Evolutionary conservation across 2,797 vertebrate species (phyloP), one percentile per base, ranked within the genome.

Genomic region (Diceros bicornis): DNA sequence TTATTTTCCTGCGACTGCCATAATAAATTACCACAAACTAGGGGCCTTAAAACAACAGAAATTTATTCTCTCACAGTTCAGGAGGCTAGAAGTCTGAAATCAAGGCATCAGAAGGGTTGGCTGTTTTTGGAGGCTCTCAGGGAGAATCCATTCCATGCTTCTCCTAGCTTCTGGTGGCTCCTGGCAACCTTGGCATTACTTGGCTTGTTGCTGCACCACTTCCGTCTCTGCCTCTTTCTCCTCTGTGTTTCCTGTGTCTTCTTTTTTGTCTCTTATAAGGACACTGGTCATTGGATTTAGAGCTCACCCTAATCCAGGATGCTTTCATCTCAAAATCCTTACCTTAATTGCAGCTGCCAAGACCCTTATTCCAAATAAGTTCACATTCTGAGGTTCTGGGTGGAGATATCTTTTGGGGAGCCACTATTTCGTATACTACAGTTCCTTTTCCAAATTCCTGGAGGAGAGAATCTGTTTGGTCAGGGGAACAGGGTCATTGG

Each of bases 321-420:
- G 87, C 86, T 64, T 61, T 93, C 25, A 23, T 85, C 50, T 86
- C 69, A 64, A 87, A 66, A 47, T 72, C 17, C 27, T 89, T 59
- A 12, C 59, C 29, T 91, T 66, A n/a, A 57, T 89, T 71, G 34
- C 2, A 57, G 59, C 55, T 87, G 18, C 69, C 69, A 94, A 79
- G 78, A 88, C 55, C 18, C n/a, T 62, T 87, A 68, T 77, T 97
- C 20, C 59, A 96, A 71, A 34, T 92, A 85, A 34, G 20, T 52
- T 95, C 68, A 59, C n/a, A 55, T 78, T 74, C 41, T 92, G 85
- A 89, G 47, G 32, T 85, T 96, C 23, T 74, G 20, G 17, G 34
- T 82, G 13, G 66, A 79, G 13, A 27, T 18, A 55, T 66, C 50
- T 89, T 69, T 84, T 81, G 81, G 37, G 25, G 68, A 83, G 59